phyloP scores from a whole-genome alignment of 2,888 invertebrate genomes.

The Mythimna impura region DNA sequence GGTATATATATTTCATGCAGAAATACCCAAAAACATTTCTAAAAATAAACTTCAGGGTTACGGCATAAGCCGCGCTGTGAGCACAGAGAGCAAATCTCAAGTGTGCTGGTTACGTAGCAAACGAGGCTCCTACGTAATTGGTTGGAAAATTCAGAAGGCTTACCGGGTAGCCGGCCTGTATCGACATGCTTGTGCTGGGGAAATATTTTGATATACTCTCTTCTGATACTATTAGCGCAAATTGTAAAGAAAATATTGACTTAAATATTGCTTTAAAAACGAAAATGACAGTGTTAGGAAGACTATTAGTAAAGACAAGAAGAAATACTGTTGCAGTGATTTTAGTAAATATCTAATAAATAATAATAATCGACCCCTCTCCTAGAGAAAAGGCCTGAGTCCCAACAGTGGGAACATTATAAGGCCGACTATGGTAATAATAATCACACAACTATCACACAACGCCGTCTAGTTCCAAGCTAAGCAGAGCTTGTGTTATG shows the following conservation, averaged over 20 bases:
- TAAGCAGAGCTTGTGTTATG: no score
- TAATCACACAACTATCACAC: no score
- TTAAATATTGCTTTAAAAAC: no score
- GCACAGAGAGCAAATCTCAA: slow-evolving; percentile 57
- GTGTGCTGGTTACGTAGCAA: slow-evolving; percentile 64
- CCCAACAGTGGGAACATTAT: no score
- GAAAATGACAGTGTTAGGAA: no score
- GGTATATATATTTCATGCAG: not conserved
- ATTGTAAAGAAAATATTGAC: not conserved
- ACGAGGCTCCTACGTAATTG: slow-evolving; percentile 73
- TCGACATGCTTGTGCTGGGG: slow-evolving; percentile 33
- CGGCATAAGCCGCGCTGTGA: slow-evolving; percentile 30
- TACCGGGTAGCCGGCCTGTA: slow-evolving; percentile 35
- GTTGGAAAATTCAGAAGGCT: slow-evolving; percentile 70
- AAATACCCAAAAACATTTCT: slow-evolving; percentile 10
- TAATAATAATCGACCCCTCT: no score
- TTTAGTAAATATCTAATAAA: no score
- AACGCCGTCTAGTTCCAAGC: no score
- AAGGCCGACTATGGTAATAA: no score
- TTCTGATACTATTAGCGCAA: slow-evolving; percentile 29
- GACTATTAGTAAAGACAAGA: no score
- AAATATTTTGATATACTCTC: slow-evolving; percentile 39
- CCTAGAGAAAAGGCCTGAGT: no score
- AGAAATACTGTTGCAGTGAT: no score
- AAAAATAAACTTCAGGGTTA: slow-evolving; percentile 13